Evolutionary conservation across 2,797 vertebrate species (phyloP), one percentile per base, ranked within the genome.

Genomic region (Pipistrellus kuhlii): DNA sequence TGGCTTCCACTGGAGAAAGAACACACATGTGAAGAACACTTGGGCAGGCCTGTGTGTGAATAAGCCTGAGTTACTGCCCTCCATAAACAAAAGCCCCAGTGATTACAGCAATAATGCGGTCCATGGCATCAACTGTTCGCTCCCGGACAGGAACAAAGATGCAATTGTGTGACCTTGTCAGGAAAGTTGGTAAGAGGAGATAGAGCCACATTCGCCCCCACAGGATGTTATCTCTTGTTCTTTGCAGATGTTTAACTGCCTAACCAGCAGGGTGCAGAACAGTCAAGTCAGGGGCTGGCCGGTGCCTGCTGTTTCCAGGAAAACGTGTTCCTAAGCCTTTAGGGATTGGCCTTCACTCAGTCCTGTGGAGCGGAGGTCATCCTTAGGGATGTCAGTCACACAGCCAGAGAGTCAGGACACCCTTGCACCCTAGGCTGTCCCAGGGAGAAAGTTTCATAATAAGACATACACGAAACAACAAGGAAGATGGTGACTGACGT

Each of bases 111-210:
- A 5, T 21, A 38, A 35, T 3, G 1, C 5, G 25, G 15, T 71
- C 23, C 14, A 0, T 30, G 35, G 62, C 62, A 17, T 64, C 69
- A 48, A 25, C 41, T 0, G 0, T 17, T 9, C 30, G 46, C 57
- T 35, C 32, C 81, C 27, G 64, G 27, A 93, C 27, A 83, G 71
- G 38, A 93, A 93, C 81, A 90, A 85, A 91, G 51, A 73, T 38
- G 53, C 35, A 77, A 41, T 25, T 85, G 55, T 73, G 66, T 30
- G 35, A 12, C 15, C 13, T 75, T 35, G 21, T 78, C 73, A 72
- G 83, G 66, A 91, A 83, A 73, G 46, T 21, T 38, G 35, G 38
- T 46, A 10, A 15, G 48, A 44, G 57, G 4, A 35, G 55, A 75
- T 80, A 59, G 2, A 15, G 38, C 32, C 41, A 9, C 46, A 25